These are phyloP conservation scores for Caenorhabditis briggsae DNA, from an alignment of 1,140 invertebrate species.

Conservation along the genomic window DNA sequence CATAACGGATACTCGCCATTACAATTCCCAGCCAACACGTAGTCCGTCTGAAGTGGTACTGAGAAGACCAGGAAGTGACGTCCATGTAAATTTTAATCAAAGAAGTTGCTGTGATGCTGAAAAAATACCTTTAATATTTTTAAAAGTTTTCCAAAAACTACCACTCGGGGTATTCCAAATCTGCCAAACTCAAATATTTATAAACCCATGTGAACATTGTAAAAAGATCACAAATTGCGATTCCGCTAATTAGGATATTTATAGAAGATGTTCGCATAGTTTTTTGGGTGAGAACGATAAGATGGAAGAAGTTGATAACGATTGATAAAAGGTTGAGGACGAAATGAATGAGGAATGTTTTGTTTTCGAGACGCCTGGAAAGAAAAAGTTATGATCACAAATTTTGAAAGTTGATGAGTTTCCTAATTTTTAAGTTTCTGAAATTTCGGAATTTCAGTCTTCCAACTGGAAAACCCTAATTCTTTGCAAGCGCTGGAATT, in stretches of 20 bases:
- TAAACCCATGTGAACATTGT: neutral
- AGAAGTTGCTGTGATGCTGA: neutral
- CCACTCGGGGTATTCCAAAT: neutral
- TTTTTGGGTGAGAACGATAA: neutral
- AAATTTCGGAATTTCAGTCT: no score
- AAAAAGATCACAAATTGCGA: conserved; percentile 1
- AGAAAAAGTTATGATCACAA: no score
- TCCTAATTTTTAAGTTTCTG: no score
- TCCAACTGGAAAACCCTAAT: no score
- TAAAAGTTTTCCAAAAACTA: neutral
- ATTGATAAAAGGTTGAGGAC: neutral
- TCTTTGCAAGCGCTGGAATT: no score
- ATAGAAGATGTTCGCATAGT: conserved; percentile 8
- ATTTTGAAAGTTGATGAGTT: no score
- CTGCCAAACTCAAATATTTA: neutral
- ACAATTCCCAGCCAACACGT: neutral
- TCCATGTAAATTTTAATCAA: neutral
- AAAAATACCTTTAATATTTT: neutral
- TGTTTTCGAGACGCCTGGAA: neutral
- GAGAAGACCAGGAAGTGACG: neutral
- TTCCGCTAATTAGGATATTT: conserved; percentile 2
- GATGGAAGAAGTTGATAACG: conserved; percentile 1
- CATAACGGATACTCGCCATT: neutral
- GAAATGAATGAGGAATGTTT: neutral
- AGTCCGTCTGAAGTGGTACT: conserved; percentile 1